These are phyloP conservation scores for Gortyna flavago DNA, from an alignment of 2,888 invertebrate genomes.

Conservation along the genomic window DNA sequence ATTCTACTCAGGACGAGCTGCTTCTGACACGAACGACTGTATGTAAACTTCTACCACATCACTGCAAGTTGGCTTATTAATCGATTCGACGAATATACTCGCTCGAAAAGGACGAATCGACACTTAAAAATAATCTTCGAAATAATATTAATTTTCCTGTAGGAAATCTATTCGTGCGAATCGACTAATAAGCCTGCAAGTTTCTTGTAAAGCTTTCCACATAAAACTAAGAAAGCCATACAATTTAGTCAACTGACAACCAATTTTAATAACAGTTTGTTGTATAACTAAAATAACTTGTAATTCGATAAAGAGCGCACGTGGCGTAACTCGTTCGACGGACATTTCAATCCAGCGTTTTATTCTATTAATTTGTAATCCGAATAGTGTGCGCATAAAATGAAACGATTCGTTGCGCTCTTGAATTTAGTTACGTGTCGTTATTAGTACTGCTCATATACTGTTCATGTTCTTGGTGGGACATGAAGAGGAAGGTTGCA, in stretches of 20 bases:
- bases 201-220: neutral
- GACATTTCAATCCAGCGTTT: constrained; percentile 66
- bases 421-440: constrained; percentile 86
- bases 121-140: too few relatives aligned
- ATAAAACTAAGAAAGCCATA: neutral
- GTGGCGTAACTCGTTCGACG: constrained; percentile 59
- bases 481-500: neutral
- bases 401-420: constrained; percentile 82
- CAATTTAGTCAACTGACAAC: neutral
- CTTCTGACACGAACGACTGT: neutral
- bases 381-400: constrained; percentile 72
- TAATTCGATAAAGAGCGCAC: constrained; percentile 51
- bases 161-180: neutral
- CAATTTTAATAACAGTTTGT: constrained; percentile 25
- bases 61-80: too few relatives aligned
- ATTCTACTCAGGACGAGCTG: neutral
- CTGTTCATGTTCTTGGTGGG: constrained; percentile 34
- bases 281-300: constrained; percentile 13
- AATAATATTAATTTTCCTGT: too few relatives aligned
- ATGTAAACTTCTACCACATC: too few relatives aligned
- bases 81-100: too few relatives aligned
- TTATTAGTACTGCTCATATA: constrained; percentile 77
- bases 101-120: too few relatives aligned
- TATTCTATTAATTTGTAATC: constrained; percentile 72
- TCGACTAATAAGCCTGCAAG: neutral